Evolutionary conservation across 2,113 vertebrate species (phyloP), one percentile per base, ranked within the genome.

Genomic region (Atrichornis clamosus): DNA sequence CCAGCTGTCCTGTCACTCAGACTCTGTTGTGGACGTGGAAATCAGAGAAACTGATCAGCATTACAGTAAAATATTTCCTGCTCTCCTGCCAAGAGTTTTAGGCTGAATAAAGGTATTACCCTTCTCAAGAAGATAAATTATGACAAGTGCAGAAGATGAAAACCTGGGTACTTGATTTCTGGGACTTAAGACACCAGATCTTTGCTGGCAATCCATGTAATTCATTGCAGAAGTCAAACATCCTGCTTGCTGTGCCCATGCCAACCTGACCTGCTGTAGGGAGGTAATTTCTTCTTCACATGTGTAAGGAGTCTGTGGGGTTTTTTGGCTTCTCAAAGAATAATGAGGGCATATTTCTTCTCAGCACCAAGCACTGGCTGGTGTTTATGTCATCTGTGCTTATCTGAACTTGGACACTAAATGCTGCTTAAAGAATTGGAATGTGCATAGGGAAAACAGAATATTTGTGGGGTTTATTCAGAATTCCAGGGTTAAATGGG

Each of bases 381-480:
- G 2, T 37, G 10, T 30, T 88, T 37, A 26, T 30, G n/a, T 76
- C 2, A 3, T 52, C 41, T 69, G 12, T 74, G 26, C n/a, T 70
- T 58, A 27, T 13, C 37, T 70, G 46, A 86, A 81, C 32, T 84
- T 9, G 24, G 69, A 39, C 30, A 35, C 18, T 53, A 32, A 92
- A 50, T 0, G 0, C 9, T 15, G n/a, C 5, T 22, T 72, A 30
- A 90, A 79, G 44, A 60, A 6, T 2, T 14, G 6, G 35, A 55
- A 30, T 22, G 15, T 8, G 4, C n/a, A 20, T 15, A 13, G 17
- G 15, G 11, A 1, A 27, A 19, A 62, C 59, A 42, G 27, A 0
- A 50, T 42, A 37, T 12, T 4, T 14, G 6, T 23, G 28, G 1
- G 30, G 14, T 44, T 64, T 90, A 55, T 85, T 70, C 47, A 68